Conservation (phyloP, 2,797 vertebrate species). For the Telmatherina bonti region DNA sequence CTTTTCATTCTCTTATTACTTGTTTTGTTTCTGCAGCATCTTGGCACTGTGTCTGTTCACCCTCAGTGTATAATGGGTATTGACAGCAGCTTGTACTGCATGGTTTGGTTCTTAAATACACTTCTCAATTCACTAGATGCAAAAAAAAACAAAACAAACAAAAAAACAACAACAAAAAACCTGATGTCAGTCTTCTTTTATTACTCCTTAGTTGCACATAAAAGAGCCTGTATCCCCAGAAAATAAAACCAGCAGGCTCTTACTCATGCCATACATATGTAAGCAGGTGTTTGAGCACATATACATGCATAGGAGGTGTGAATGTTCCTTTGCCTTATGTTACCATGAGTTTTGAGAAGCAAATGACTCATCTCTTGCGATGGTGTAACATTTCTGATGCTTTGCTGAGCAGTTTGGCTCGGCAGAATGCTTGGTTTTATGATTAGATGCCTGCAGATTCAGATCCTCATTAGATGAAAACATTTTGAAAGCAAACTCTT, state of each 20-base stretch:
- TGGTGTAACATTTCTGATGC: slow-evolving; percentile 36
- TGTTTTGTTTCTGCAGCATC: slow-evolving; percentile 16
- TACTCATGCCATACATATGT: slow-evolving; percentile 1
- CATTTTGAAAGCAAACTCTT: not conserved
- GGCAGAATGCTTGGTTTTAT: slow-evolving; percentile 1
- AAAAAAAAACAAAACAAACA: slow-evolving; percentile 8
- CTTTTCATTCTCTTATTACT: slow-evolving; percentile 28
- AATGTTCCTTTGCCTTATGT: slow-evolving; percentile 56
- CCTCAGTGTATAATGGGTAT: slow-evolving; percentile 43
- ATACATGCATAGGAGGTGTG: slow-evolving; percentile 41
- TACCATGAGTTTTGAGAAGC: slow-evolving; percentile 32
- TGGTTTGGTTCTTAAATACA: slow-evolving; percentile 41
- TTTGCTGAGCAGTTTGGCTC: slow-evolving; percentile 12
- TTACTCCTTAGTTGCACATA: not conserved
- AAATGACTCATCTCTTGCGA: slow-evolving; percentile 33
- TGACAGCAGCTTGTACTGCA: slow-evolving; percentile 34
- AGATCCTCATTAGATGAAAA: slow-evolving; percentile 12
- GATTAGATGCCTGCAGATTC: slow-evolving; percentile 11
- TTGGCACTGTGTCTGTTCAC: slow-evolving; percentile 21
- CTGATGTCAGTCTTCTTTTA: slow-evolving; percentile 21
- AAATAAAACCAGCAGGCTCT: slow-evolving; percentile 41
- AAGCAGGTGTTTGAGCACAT: slow-evolving; percentile 19
- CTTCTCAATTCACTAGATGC: not conserved
- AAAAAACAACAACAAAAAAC: too few species aligned
- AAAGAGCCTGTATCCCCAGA: not conserved